A percentile compares a stretch with the other conserved stretches of the same genome.
Conservation (phyloP, 2,888 invertebrate genomes). For the Lepidochrysops patricia region DNA sequence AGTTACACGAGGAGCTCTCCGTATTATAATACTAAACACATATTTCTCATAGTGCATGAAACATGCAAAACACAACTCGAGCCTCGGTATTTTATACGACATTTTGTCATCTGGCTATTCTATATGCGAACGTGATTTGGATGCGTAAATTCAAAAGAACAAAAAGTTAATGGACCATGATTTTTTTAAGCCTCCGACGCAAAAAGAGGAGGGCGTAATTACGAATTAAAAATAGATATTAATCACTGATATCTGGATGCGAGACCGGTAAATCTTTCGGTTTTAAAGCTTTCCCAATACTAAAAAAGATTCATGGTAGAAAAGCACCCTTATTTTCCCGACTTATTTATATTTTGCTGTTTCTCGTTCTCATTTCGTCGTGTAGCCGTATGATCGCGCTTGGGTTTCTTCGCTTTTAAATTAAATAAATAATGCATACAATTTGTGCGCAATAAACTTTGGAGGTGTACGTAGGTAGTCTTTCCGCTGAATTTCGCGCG, state of each 20-base stretch:
- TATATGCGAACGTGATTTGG: conserved; percentile 42
- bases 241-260: too few species aligned
- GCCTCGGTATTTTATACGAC: conserved; percentile 52
- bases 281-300: conserved; percentile 1
- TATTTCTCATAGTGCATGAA: conserved; percentile 48
- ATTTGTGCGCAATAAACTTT: conserved; percentile 70
- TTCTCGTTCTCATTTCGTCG: conserved; percentile 44
- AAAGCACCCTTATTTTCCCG: conserved; percentile 16
- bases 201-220: too few species aligned
- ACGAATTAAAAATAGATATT: too few species aligned
- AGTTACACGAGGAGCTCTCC: conserved; percentile 20
- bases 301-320: conserved; percentile 10
- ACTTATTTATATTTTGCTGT: conserved; percentile 31
- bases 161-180: conserved; percentile 18
- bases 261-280: too few species aligned
- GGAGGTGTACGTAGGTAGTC: conserved; percentile 56
- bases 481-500: conserved; percentile 57
- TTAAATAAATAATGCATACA: conserved; percentile 73
- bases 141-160: conserved; percentile 38
- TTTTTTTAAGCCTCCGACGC: too few species aligned
- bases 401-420: conserved; percentile 71
- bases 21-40: conserved; percentile 39
- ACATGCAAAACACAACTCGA: conserved; percentile 44
- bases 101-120: conserved; percentile 57
- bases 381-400: conserved; percentile 50